These are phyloP conservation scores for Drepana arcuata DNA, from an alignment of 1,140 invertebrate genomes.

Conservation along the genomic window DNA sequence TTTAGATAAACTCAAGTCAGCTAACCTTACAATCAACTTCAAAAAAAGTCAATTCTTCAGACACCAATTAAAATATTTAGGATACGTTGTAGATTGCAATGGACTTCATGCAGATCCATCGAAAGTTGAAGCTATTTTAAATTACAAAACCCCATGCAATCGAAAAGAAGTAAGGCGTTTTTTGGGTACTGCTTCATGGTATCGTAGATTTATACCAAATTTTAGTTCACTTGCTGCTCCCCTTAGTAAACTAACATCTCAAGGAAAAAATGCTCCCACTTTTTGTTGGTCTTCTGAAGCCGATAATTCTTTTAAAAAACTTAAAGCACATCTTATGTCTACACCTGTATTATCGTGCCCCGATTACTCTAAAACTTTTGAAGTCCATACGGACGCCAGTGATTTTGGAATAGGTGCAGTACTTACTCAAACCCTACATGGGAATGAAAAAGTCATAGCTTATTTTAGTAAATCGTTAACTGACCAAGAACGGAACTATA, in stretches of 20 bases:
- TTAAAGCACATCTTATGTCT: slow-evolving; percentile 8
- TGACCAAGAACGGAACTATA: slow-evolving; percentile 18
- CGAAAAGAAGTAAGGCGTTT: slow-evolving; percentile 49
- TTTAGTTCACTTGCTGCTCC: slow-evolving; percentile 22
- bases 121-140: slow-evolving; percentile 17
- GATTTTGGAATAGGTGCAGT: slow-evolving; percentile 18
- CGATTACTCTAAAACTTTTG: slow-evolving; percentile 13
- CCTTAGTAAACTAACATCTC: slow-evolving; percentile 18
- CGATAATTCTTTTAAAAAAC: slow-evolving; percentile 7
- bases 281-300: slow-evolving; percentile 13
- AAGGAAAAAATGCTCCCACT: slow-evolving; percentile 4
- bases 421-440: slow-evolving; percentile 13
- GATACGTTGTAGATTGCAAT: slow-evolving; percentile 24
- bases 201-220: slow-evolving; percentile 29
- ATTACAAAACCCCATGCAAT: slow-evolving; percentile 10
- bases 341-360: slow-evolving; percentile 19
- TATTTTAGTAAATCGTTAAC: slow-evolving; percentile 20
- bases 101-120: slow-evolving; percentile 20
- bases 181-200: slow-evolving; percentile 55
- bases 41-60: slow-evolving; percentile 53
- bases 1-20: slow-evolving; percentile 34
- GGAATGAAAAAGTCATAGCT: slow-evolving; percentile 20
- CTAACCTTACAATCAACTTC: slow-evolving; percentile 59
- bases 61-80: slow-evolving; percentile 43
- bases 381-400: slow-evolving; percentile 22